Evolutionary conservation across 2,797 vertebrate genomes (phyloP), one percentile per base, ranked within the genome.

Genomic region (Jordanella pulchra): DNA sequence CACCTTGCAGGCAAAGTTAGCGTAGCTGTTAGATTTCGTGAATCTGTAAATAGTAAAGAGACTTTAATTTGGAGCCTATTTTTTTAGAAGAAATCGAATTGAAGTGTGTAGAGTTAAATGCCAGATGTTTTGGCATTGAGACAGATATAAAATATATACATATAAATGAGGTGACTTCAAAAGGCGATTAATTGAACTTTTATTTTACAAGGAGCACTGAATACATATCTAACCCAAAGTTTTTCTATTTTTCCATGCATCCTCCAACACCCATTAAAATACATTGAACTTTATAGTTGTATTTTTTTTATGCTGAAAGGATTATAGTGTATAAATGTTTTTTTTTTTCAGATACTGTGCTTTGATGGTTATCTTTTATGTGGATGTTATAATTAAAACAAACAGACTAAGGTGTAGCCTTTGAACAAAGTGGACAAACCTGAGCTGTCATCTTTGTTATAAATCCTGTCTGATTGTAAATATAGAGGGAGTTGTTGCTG

Each of bases 401-500:
- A 60, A 60, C 58, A n/a, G 11, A n/a, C 58, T 39, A 21, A 60
- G 30, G 30, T 23, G 18, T 39, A 25, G 7, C 55, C 7, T 61
- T 50, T 21, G 21, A 50, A 60, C 48, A 56, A 45, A 66, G 28
- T 47, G 13, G 48, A 11, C 39, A 1, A 3, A 67, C 9, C 48
- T 45, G 21, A 28, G 2, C 44, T 58, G 10, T 11, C 7, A n/a
- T 54, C 35, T 76, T 72, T 72, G 15, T 28, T 18, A 21, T 60
- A 23, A 18, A 13, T 30, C 28, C 54, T 25, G 18, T 23, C 0
- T 25, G 32, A n/a, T 53, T 64, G n/a, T 30, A 23, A 67, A 63
- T 11, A 39, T 79, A 44, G 15, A 39, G 69, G 47, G 69, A 68
- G 44, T 35, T 67, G 32, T 66, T 69, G 44, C 68, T 25, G 54